phyloP scores from a whole-genome alignment of 2,113 vertebrate species.

The Chaetodon auriga region DNA sequence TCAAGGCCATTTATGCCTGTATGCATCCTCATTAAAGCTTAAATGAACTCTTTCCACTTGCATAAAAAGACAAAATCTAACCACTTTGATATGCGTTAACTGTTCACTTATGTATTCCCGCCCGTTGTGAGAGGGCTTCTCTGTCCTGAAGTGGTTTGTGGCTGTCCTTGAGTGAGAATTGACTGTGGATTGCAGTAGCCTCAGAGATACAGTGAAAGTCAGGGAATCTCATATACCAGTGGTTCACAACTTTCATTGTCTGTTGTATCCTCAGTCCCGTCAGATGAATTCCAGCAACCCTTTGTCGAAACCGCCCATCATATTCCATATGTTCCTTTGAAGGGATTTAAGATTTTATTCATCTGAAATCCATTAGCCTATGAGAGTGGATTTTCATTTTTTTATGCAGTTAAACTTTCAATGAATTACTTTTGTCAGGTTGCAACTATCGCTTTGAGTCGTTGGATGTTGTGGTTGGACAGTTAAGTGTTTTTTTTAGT shows the following conservation, averaged over 20 bases:
- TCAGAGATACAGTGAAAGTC: background rate
- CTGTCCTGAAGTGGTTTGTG: constrained; percentile 20
- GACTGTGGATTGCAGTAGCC: constrained; percentile 6
- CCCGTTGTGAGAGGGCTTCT: constrained; percentile 12
- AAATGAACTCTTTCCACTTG: constrained; percentile 71
- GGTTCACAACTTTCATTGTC: background rate
- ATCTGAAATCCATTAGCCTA: background rate
- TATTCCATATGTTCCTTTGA: background rate
- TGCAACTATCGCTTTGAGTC: background rate
- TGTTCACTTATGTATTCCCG: constrained; percentile 15
- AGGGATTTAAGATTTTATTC: background rate
- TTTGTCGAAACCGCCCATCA: background rate
- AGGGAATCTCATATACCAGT: background rate
- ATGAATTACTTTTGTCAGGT: background rate
- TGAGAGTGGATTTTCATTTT: background rate
- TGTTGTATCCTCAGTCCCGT: background rate
- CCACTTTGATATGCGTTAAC: constrained; percentile 30
- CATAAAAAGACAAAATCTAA: constrained; percentile 32
- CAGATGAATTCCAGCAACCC: constrained; percentile 5
- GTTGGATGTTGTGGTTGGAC: background rate
- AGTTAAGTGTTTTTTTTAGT: too few species aligned
- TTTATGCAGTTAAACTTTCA: background rate
- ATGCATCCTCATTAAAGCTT: constrained; percentile 24
- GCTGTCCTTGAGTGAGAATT: background rate
- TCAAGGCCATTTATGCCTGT: constrained; percentile 72